Percentiles rank a stretch among this genome's conserved stretches.
phyloP scores from a whole-genome alignment of 1,140 invertebrate genomes.

The Andricus grossulariae region DNA sequence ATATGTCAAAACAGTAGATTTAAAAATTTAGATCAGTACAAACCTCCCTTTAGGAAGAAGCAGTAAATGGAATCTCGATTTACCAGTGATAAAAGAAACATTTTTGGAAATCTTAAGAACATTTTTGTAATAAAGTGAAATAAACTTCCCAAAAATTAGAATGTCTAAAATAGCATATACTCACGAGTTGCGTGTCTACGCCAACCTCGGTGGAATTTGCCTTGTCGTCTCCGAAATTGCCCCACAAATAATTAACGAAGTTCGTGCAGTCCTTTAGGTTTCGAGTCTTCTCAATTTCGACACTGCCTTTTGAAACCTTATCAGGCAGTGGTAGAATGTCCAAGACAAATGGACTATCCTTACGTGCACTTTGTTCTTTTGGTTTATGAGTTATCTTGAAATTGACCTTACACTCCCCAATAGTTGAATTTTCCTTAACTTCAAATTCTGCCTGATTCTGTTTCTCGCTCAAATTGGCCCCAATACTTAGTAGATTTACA shows the following conservation, averaged over 20 bases:
- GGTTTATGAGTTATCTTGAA: constrained; percentile 57
- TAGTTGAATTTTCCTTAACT: constrained; percentile 55
- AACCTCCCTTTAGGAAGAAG: too few relatives aligned
- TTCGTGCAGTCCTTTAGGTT: constrained; percentile 58
- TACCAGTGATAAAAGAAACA: too few relatives aligned
- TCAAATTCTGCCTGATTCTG: constrained; percentile 45
- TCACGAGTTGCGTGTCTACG: background rate
- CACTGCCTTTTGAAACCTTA: constrained; percentile 2
- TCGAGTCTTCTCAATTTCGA: constrained; percentile 56
- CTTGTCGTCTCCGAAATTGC: constrained; percentile 40
- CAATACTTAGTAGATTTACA: constrained; percentile 49
- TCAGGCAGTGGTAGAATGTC: background rate
- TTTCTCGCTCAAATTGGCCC: constrained; percentile 47
- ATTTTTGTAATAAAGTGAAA: too few relatives aligned
- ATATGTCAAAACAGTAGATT: too few relatives aligned
- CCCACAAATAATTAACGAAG: constrained; percentile 50
- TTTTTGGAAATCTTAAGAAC: too few relatives aligned
- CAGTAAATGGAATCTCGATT: too few relatives aligned
- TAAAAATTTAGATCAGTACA: too few relatives aligned
- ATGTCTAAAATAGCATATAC: background rate
- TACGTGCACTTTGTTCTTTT: constrained; percentile 41
- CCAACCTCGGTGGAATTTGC: background rate
- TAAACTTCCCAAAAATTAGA: too few relatives aligned
- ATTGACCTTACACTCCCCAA: constrained; percentile 61
- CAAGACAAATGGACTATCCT: constrained; percentile 37